Base-by-base conservation (phyloP, 2,113 vertebrate genomes). In the Semnornis frantzii region DNA sequence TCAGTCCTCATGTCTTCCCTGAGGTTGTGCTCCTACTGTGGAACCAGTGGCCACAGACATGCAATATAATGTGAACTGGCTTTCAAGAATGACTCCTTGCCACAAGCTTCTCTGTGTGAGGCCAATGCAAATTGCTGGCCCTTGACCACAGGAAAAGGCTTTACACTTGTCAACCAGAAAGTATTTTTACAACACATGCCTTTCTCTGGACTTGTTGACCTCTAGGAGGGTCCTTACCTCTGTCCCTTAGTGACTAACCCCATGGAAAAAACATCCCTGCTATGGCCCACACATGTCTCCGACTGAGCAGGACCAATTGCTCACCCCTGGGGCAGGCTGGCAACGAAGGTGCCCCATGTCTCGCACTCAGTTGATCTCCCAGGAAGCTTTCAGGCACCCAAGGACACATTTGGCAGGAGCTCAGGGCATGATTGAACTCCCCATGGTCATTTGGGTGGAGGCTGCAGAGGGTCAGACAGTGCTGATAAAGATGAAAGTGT, bases 61-160 rank as follows among this genome's bases (percentile, higher is more conserved):
- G 81, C 16, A 2, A 0, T 7, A 37, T 9, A 64, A 34, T 12
- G 42, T 54, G 81, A 86, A 77, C 59, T 72, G 87, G 44, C 50
- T 94, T 91, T 91, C 66, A 87, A 71, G 82, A 91, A 96, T 7
- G 23, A n/a, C 21, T 46, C 74, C 64, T 79, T 3, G 4, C 87
- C 94, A 94, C 75, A 18, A 89, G 34, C 63, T 73, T n/a, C 74
- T 87, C 66, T 42, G 54, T 57, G 72, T 86, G 84, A 87, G 84
- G 59, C 71, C 19, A 6, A 30, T 21, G 81, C 50, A 84, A 70
- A 79, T 69, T 90, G 82, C 78, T 85, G 68, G 23, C 30, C 37
- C 63, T n/a, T 37, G 39, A 62, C 93, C 87, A 82, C 93, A 92
- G 87, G 66, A 85, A 78, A 69, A 89, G 25, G 30, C 37, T 92